Base-by-base conservation (phyloP, 1,140 invertebrate species). In the Bemisia tabaci region DNA sequence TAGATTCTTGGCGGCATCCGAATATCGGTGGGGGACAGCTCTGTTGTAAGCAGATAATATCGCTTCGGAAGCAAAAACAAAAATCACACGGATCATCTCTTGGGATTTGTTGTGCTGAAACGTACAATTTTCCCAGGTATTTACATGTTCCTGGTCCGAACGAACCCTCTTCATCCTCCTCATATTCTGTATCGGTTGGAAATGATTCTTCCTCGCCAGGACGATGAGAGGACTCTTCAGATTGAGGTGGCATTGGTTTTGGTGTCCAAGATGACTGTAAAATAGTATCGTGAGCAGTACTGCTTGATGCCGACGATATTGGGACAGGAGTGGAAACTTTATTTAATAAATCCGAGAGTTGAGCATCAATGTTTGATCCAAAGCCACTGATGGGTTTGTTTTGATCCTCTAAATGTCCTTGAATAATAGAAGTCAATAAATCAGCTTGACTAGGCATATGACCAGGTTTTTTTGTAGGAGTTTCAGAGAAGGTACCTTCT, bases 21-120 rank as follows among this genome's bases (percentile, higher is more conserved):
- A 87, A 84, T 70, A 95, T 94, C 61, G 94, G 94, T 26, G 92
- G 92, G 63, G 94, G 94, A 79, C 94, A 96, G 73, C 91, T 93
- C 76, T 96, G 94, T 78, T 95, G 92, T 59, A 96, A 79, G 73
- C 94, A 96, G 70, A 96, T 95, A 70, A 96, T 95, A 74, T 95
- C 94, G 75, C 92, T 92, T 77, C 93, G 84, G 82, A 95, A 96
- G 82, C 94, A 96, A 86, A 96, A 96, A 78, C 94, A 96, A 81
- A 95, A 96, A 74, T 95, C 92, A 75, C 94, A 96, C 26, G 93
- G 91, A 80, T 96, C 91, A 68, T 94, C 90, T 71, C 92, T 81
- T 23, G 92, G 92, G 69, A 96, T 94, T 80, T 96, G 94, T 79
- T 95, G 92, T 2, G 93, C 93, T 0, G 92, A 95, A 33, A 94